These are phyloP conservation scores for Lomographa bimaculata DNA, from an alignment of 2,888 invertebrate species.

Conservation along the genomic window DNA sequence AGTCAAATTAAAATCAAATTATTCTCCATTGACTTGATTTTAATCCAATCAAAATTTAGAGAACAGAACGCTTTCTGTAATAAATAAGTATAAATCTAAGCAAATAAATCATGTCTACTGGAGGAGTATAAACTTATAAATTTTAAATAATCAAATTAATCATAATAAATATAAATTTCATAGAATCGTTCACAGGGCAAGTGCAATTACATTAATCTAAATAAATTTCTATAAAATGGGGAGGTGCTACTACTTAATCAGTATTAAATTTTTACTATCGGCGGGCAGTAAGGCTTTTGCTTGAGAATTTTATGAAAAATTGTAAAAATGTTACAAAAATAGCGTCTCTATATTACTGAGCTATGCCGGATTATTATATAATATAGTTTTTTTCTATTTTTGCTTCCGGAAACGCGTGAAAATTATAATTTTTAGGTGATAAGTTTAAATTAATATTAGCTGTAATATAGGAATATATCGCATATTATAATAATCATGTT, in stretches of 20 bases:
- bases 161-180: neutral
- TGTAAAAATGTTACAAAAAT: constrained; percentile 41
- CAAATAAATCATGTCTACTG: no score
- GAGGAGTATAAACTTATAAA: constrained; percentile 15
- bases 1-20: no score
- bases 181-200: constrained; percentile 10
- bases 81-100: no score
- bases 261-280: constrained; percentile 44
- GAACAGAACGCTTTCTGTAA: no score
- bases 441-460: constrained; percentile 26
- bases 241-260: constrained; percentile 40
- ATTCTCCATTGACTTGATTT: no score
- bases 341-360: constrained; percentile 73
- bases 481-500: constrained; percentile 13
- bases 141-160: neutral
- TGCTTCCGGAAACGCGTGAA: constrained; percentile 55
- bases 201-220: constrained; percentile 13
- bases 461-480: constrained; percentile 29
- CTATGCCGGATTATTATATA: constrained; percentile 68
- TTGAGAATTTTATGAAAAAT: constrained; percentile 43
- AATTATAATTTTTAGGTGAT: constrained; percentile 23
- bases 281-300: constrained; percentile 59
- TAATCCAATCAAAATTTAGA: no score
- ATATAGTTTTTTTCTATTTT: constrained; percentile 45
- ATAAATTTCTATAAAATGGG: constrained; percentile 23